These are phyloP conservation scores for Pollenia griseotomentosa DNA, from an alignment of 2,888 invertebrate genomes.

Conservation along the genomic window DNA sequence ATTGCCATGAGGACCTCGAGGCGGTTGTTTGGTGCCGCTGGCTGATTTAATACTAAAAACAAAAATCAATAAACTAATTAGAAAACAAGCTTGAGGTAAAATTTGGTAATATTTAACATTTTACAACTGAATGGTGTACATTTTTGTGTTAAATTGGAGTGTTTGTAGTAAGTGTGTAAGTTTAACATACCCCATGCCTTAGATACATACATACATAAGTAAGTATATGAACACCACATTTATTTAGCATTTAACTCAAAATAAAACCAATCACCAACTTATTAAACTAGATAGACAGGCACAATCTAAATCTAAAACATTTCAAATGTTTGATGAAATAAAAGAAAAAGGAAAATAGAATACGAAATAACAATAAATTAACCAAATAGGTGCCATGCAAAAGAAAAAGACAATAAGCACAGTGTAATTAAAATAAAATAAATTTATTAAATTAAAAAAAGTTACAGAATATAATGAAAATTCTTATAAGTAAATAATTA, in stretches of 20 bases:
- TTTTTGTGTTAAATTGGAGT: slow-evolving; percentile 45
- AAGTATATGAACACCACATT: slow-evolving; percentile 35
- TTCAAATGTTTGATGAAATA: slow-evolving; percentile 4
- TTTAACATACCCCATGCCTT: slow-evolving; percentile 73
- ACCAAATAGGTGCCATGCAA: slow-evolving; percentile 55
- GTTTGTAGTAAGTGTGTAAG: slow-evolving; percentile 39
- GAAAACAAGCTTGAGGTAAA: not conserved
- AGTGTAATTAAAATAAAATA: slow-evolving; percentile 24
- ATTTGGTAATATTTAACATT: not conserved
- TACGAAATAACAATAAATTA: slow-evolving; percentile 5
- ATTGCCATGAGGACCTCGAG: slow-evolving; percentile 74
- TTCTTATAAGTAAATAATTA: slow-evolving; percentile 19
- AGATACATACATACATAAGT: not conserved
- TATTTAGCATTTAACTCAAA: not conserved
- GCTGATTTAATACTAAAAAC: slow-evolving; percentile 81
- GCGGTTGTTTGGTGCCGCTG: slow-evolving; percentile 77
- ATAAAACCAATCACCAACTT: slow-evolving; percentile 41
- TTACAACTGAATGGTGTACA: slow-evolving; percentile 11
- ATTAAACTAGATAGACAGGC: slow-evolving; percentile 31
- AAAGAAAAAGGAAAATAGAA: not conserved
- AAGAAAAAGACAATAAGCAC: slow-evolving; percentile 26
- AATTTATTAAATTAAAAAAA: slow-evolving; percentile 42
- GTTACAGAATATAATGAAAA: slow-evolving; percentile 27
- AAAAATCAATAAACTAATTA: slow-evolving; percentile 55
- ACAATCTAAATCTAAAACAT: slow-evolving; percentile 53